phyloP scores from a whole-genome alignment of 2,113 vertebrate species.

The Bufo gargarizans region DNA sequence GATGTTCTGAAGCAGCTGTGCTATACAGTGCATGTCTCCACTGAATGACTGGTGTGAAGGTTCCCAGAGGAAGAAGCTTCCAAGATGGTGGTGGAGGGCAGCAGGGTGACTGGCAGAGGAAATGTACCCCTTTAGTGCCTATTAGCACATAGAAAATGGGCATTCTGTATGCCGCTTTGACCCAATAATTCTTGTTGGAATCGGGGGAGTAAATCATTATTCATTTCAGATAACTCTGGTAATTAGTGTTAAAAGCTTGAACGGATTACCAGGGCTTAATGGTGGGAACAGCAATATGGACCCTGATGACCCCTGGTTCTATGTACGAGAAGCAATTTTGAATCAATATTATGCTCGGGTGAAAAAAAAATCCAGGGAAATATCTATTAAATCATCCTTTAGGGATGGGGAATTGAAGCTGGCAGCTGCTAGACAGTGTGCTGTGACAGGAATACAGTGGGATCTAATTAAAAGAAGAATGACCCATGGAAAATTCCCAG shows the following conservation, averaged over 20 bases:
- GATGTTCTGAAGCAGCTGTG: not conserved
- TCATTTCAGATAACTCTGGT: not conserved
- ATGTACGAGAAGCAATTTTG: not conserved
- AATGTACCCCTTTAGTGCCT: not conserved
- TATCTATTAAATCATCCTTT: conserved; percentile 2
- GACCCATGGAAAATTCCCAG: not conserved
- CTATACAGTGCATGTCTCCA: not conserved
- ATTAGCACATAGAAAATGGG: not conserved
- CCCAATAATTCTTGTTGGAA: not conserved
- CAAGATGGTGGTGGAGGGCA: no score
- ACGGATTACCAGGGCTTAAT: not conserved
- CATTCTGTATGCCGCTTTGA: not conserved
- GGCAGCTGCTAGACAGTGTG: not conserved
- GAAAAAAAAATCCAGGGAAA: not conserved
- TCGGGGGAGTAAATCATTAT: not conserved
- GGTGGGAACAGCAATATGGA: not conserved
- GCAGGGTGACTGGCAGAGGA: no score
- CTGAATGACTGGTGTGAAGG: not conserved
- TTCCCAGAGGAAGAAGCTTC: not conserved
- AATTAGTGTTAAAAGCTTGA: not conserved
- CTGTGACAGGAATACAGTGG: not conserved
- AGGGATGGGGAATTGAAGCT: not conserved
- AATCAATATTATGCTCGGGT: not conserved
- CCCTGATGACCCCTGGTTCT: not conserved
- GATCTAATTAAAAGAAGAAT: conserved; percentile 22